phyloP scores from a whole-genome alignment of 2,113 vertebrate genomes.

The Psephotus haematonotus region DNA sequence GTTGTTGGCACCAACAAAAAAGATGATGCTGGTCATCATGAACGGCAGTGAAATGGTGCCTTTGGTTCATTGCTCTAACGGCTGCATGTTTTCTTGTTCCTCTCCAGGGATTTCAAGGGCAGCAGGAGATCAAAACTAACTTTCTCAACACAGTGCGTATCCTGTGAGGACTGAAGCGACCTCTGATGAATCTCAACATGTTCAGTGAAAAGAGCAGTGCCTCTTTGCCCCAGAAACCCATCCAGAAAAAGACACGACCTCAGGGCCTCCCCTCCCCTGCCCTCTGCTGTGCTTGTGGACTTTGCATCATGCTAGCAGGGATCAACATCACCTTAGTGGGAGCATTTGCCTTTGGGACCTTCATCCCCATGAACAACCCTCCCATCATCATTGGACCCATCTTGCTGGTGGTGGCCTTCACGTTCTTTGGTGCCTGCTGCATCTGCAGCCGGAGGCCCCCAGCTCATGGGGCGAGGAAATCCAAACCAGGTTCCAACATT shows the following conservation, averaged over 20 bases:
- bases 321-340: conserved; percentile 96
- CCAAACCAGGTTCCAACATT: conserved; percentile 73
- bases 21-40: not conserved
- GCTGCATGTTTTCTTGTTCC: not conserved
- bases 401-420: conserved; percentile 84
- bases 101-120: conserved; percentile 3
- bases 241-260: conserved; percentile 70
- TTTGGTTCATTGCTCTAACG: not conserved
- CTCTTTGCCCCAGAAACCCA: conserved; percentile 70
- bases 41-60: not conserved
- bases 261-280: conserved; percentile 87
- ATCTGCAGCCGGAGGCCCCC: conserved; percentile 82
- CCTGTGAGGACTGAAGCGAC: not conserved
- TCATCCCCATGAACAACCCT: conserved; percentile 83
- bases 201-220: conserved; percentile 75
- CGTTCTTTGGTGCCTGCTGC: conserved; percentile 89
- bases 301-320: conserved; percentile 93
- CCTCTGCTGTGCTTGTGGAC: conserved; percentile 92
- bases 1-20: not conserved
- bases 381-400: conserved; percentile 90
- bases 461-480: conserved; percentile 50
- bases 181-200: conserved; percentile 49
- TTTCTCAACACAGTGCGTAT: not conserved
- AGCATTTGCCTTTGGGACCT: conserved; percentile 87
- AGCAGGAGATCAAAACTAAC: not conserved